Evolutionary conservation across 2,888 invertebrate genomes (phyloP), one percentile per base, ranked within the genome.

Genomic region (Mythimna impura): DNA sequence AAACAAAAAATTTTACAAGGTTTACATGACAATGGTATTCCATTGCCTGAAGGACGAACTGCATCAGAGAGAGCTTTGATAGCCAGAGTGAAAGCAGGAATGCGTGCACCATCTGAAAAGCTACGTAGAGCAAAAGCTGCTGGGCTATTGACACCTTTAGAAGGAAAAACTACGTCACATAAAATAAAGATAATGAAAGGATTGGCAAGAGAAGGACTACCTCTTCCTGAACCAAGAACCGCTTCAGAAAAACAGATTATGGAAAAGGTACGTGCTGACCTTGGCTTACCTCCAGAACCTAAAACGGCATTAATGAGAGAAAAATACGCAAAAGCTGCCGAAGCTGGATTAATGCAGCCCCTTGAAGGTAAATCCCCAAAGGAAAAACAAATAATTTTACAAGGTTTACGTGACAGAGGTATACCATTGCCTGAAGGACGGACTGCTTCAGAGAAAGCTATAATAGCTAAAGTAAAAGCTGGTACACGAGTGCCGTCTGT

Each of bases 341-440:
- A 55, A 14, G 55, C 14, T 22, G 55, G 55, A 14, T 25, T 57
- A 30, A 8, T 57, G 4, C 57, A 57, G 25, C 57, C 57, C 20
- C 30, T 57, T 8, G 57, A 57, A 57, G 57, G 57, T 7, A 57
- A 57, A 57, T 30, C 57, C 9, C 57, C 25, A 2, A 57, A 30
- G 30, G 30, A 57, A 57, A 57, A 57, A 30, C 14, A 57, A 57
- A 17, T 17, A 30, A 57, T 57, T 30, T 30, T 57, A 30, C 57
- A 57, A 57, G 57, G 30, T 57, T 30, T 57, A 9, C 57, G 30
- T 57, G 57, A 57, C 25, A 57, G 30, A 57, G 61, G 61, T 40
- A 68, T 68, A 5, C 40, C 68, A 62, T 61, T 68, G 50, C 68
- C 68, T 30, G 34, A 36, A 68, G 68, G 61, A 40, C 43, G 61